These are phyloP conservation scores for Myocastor coypus DNA, from an alignment of 2,113 vertebrate genomes.

Conservation along the genomic window DNA sequence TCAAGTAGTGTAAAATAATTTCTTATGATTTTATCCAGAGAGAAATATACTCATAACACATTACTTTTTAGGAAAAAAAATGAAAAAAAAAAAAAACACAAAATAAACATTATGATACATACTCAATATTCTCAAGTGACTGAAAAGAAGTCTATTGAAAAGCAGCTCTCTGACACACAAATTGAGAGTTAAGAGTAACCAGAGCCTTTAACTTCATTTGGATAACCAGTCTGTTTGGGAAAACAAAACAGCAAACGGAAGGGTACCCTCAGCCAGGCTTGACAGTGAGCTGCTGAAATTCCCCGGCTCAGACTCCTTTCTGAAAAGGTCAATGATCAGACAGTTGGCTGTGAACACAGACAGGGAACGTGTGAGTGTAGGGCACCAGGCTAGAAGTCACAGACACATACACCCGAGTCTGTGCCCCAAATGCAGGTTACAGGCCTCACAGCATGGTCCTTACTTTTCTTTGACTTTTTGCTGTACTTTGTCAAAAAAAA, in stretches of 20 bases:
- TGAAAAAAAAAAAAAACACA: constrained; percentile 48
- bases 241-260: not conserved
- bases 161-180: not conserved
- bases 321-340: constrained; percentile 28
- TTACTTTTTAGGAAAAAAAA: constrained; percentile 35
- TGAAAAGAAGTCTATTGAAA: not conserved
- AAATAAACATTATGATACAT: not conserved
- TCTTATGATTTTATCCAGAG: constrained; percentile 59
- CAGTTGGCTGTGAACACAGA: not conserved
- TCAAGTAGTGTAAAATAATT: constrained; percentile 5
- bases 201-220: not conserved
- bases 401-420: not conserved
- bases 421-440: not conserved
- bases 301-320: not conserved
- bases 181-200: not conserved
- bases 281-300: not conserved
- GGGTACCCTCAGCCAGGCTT: not conserved
- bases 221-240: not conserved
- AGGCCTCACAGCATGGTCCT: not conserved
- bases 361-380: not conserved
- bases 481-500: constrained; percentile 12
- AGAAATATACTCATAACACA: constrained; percentile 55
- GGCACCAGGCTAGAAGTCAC: not conserved
- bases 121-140: not conserved
- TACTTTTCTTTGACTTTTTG: not conserved